A percentile compares a stretch with the other conserved stretches of the same genome.
phyloP scores from a whole-genome alignment of 2,113 vertebrate genomes.

The Cyanoderma ruficeps region DNA sequence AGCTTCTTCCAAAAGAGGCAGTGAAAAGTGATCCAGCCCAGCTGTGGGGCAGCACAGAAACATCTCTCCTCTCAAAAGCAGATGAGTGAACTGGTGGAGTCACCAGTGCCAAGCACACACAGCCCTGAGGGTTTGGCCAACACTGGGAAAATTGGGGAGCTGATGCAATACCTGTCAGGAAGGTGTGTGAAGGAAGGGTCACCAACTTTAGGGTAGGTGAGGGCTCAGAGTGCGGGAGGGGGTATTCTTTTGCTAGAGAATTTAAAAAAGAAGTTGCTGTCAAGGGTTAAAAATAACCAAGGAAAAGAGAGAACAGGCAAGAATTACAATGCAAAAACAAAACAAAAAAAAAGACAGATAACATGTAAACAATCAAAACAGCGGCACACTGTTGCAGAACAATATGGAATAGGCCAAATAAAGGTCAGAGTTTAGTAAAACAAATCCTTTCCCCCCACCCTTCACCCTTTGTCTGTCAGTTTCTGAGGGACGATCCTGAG shows the following conservation, averaged over 20 bases:
- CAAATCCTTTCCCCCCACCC: not conserved
- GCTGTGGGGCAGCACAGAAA: not conserved
- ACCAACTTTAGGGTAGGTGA: conserved; percentile 65
- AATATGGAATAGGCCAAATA: not conserved
- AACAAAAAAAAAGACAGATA: not conserved
- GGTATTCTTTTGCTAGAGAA: conserved; percentile 59
- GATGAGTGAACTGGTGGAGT: not conserved
- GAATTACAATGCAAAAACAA: conserved; percentile 25
- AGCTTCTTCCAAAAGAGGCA: not conserved
- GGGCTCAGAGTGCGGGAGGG: conserved; percentile 53
- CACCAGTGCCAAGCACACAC: not conserved
- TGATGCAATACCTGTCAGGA: conserved; percentile 54
- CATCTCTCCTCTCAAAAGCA: not conserved
- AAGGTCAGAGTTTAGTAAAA: not conserved
- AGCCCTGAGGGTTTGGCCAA: not conserved
- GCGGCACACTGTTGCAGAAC: not conserved
- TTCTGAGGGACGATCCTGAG: not conserved
- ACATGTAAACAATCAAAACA: not conserved
- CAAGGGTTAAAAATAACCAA: conserved; percentile 61
- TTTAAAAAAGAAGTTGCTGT: conserved; percentile 66
- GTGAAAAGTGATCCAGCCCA: not conserved
- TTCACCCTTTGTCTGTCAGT: conserved; percentile 27
- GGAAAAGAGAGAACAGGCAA: conserved; percentile 42
- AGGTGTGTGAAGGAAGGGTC: conserved; percentile 62
- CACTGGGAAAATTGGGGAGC: conserved; percentile 14